A percentile compares a stretch with the other conserved stretches of the same genome.
Evolutionary conservation across 2,113 vertebrate species (phyloP).

Genomic region (Amblyopsis rosae): DNA sequence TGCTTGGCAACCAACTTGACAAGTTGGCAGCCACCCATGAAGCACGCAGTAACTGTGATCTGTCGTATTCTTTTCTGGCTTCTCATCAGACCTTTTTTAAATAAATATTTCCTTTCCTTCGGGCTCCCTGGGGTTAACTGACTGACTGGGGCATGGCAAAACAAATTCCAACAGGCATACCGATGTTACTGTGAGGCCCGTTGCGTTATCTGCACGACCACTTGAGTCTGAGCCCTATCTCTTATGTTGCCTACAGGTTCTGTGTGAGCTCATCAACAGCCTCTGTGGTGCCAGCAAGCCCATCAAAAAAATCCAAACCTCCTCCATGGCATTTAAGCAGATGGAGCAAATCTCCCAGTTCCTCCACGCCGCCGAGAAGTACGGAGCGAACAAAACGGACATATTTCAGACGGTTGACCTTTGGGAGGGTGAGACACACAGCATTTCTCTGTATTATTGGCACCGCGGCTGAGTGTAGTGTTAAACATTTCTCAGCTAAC

Average conservation of each 20-base stretch:
- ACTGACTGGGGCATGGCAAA: too few species aligned
- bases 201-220: not conserved
- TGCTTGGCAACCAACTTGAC: not conserved
- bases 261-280: conserved; percentile 90
- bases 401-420: conserved; percentile 97
- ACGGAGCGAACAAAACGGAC: conserved; percentile 88
- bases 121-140: too few species aligned
- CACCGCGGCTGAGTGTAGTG: not conserved
- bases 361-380: conserved; percentile 86
- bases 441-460: not conserved
- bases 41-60: too few species aligned
- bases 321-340: conserved; percentile 92
- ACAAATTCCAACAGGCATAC: too few species aligned
- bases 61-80: too few species aligned
- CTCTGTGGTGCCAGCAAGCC: conserved; percentile 81
- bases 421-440: conserved; percentile 82
- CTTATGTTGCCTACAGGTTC: conserved; percentile 73
- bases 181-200: not conserved
- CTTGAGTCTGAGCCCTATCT: not conserved
- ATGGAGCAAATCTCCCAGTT: conserved; percentile 96
- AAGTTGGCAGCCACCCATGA: too few species aligned
- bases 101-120: too few species aligned
- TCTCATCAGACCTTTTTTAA: too few species aligned
- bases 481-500: not conserved
- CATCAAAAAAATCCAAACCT: conserved; percentile 80